These are phyloP conservation scores for Macrophya annulata DNA, from an alignment of 2,888 invertebrate genomes.

Conservation along the genomic window DNA sequence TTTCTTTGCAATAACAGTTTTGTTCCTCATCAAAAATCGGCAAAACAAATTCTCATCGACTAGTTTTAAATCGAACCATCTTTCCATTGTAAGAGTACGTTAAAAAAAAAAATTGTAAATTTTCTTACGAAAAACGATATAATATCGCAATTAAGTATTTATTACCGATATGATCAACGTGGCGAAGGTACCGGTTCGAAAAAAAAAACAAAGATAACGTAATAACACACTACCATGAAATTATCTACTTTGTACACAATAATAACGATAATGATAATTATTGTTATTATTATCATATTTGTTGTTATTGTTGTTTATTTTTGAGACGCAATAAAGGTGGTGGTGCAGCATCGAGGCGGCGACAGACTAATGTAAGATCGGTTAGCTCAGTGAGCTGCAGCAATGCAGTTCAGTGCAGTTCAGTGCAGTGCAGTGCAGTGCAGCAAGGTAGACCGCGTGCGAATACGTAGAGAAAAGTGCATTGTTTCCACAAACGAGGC, in stretches of 20 bases:
- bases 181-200: background rate
- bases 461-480: slow-evolving; percentile 50
- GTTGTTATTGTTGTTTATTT: slow-evolving; percentile 4
- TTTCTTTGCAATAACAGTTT: background rate
- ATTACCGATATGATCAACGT: background rate
- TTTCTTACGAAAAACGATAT: background rate
- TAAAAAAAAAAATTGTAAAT: background rate
- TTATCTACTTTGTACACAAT: background rate
- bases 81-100: background rate
- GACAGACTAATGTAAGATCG: slow-evolving; percentile 13
- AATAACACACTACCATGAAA: background rate
- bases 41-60: background rate
- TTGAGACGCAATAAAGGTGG: background rate
- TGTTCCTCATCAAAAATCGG: background rate
- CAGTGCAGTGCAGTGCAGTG: background rate
- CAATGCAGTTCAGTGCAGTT: background rate
- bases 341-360: background rate
- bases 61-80: background rate
- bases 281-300: background rate
- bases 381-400: slow-evolving; percentile 19
- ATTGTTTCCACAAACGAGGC: slow-evolving; percentile 50
- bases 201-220: background rate
- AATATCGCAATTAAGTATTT: background rate
- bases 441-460: slow-evolving; percentile 35
- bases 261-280: slow-evolving; percentile 14